Evolutionary conservation across 1,140 invertebrate species (phyloP).

Genomic region (Reticulitermes speratus): DNA sequence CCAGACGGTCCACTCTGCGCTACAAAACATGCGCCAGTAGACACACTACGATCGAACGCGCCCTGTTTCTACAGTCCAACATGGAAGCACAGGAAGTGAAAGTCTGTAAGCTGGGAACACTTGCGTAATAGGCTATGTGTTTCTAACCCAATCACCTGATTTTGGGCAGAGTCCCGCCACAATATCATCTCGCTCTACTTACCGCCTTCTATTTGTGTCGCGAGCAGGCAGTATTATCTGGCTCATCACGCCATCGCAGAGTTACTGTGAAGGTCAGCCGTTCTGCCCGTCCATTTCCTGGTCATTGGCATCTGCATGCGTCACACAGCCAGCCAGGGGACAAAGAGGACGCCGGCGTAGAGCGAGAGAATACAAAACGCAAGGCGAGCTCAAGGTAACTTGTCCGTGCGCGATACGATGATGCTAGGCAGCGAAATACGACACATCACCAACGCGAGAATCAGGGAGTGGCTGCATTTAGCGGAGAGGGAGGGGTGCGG

Average conservation of each 20-base stretch:
- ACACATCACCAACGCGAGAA: no score
- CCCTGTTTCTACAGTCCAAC: no score
- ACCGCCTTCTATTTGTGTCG: not conserved
- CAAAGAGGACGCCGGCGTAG: constrained; percentile 23
- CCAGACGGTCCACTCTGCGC: no score
- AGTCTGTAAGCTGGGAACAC: not conserved
- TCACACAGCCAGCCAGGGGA: constrained; percentile 29
- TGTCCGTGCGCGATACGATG: not conserved
- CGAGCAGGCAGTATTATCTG: not conserved
- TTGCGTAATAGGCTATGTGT: not conserved
- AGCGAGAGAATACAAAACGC: not conserved
- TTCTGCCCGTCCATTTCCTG: constrained; percentile 32
- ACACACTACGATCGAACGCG: no score
- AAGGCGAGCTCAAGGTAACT: constrained; percentile 31
- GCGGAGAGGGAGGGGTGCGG: no score
- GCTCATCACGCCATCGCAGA: not conserved
- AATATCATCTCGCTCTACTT: not conserved
- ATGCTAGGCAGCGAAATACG: not conserved
- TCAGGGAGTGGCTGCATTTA: no score
- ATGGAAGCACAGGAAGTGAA: not conserved
- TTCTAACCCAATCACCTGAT: constrained; percentile 12
- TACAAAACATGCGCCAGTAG: no score
- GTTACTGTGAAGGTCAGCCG: constrained; percentile 2
- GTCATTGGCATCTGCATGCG: constrained; percentile 36
- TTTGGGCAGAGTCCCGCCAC: not conserved